Evolutionary conservation across 1,140 invertebrate genomes (phyloP).

Genomic region (Eciton burchellii): DNA sequence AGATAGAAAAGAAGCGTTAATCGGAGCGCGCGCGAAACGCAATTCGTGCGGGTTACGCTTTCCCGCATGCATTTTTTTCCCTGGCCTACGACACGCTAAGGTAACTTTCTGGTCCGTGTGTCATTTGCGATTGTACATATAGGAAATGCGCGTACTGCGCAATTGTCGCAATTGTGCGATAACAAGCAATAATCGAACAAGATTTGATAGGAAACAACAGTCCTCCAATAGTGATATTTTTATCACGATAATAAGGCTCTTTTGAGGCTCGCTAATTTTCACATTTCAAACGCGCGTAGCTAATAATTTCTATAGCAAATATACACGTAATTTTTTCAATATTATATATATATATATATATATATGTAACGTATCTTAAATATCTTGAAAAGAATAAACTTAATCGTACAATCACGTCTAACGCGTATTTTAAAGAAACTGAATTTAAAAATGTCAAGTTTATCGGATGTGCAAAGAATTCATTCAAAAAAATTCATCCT

Average conservation of each 20-base stretch:
- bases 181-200: background rate
- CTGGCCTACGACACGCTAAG: slow-evolving; percentile 22
- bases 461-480: background rate
- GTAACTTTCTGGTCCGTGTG: slow-evolving; percentile 29
- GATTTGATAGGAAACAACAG: slow-evolving; percentile 16
- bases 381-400: background rate
- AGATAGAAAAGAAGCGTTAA: slow-evolving; percentile 54
- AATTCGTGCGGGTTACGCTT: slow-evolving; percentile 53
- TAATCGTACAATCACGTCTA: background rate
- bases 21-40: slow-evolving; percentile 17
- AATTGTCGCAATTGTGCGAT: background rate
- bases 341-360: background rate
- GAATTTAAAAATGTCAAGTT: background rate
- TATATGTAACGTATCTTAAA: background rate
- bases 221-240: too few relatives aligned
- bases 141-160: background rate
- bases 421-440: slow-evolving; percentile 8
- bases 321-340: too few relatives aligned
- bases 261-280: background rate
- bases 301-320: background rate
- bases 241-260: too few relatives aligned
- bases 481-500: background rate
- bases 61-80: slow-evolving; percentile 47
- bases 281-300: too few relatives aligned
- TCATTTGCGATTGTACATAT: background rate